These are phyloP conservation scores for Drosophila recens DNA, from an alignment of 2,888 invertebrate genomes.

Conservation along the genomic window DNA sequence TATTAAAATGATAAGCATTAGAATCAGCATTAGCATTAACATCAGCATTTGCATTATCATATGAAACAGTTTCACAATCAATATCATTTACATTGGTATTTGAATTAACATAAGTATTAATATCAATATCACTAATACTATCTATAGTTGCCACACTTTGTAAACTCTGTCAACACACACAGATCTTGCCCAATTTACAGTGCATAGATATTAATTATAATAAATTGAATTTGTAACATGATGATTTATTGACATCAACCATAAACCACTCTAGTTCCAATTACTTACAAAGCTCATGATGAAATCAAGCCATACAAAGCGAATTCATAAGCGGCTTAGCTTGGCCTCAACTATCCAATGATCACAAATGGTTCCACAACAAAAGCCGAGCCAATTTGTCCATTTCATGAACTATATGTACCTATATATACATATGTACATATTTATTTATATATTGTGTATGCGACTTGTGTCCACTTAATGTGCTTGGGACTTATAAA, in stretches of 20 bases:
- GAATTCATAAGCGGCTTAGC: conserved; percentile 49
- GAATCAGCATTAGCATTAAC: background rate
- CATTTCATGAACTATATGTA: conserved; percentile 29
- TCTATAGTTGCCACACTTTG: background rate
- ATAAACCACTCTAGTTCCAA: conserved; percentile 50
- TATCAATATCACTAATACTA: background rate
- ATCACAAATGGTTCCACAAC: conserved; percentile 39
- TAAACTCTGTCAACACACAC: background rate
- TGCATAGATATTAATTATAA: conserved; percentile 21
- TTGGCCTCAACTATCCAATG: conserved; percentile 32
- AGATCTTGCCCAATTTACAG: conserved; percentile 15
- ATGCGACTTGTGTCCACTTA: conserved; percentile 24
- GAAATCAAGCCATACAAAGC: conserved; percentile 46
- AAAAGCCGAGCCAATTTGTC: conserved; percentile 71
- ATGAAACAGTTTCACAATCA: background rate
- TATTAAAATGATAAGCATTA: background rate
- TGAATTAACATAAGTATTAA: background rate
- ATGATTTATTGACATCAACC: conserved; percentile 50
- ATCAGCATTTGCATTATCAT: background rate
- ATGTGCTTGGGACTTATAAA: conserved; percentile 18
- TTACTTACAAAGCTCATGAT: conserved; percentile 39
- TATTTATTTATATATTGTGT: background rate
- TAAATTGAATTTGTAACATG: conserved; percentile 45
- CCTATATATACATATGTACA: background rate
- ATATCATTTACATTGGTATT: background rate